Evolutionary conservation across 2,113 vertebrate genomes (phyloP).

Genomic region (Edolisoma coerulescens): DNA sequence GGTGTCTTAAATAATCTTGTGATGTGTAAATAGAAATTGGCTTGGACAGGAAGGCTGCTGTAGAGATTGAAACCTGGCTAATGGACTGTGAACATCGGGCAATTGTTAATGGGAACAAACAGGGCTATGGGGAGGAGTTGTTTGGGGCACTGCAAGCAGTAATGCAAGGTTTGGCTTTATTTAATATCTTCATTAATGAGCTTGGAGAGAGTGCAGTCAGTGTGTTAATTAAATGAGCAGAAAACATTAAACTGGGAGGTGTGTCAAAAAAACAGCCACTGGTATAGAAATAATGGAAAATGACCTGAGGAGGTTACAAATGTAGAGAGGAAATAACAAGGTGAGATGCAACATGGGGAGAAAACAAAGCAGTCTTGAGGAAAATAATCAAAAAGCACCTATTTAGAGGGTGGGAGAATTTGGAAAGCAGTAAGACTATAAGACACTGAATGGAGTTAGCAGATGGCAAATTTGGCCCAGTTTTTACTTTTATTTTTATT

Average conservation of each 20-base stretch:
- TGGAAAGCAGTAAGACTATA: not conserved
- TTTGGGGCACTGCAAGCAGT: constrained; percentile 13
- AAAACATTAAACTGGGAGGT: constrained; percentile 64
- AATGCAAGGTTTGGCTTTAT: constrained; percentile 36
- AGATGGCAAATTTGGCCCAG: constrained; percentile 36
- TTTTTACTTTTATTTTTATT: constrained; percentile 29
- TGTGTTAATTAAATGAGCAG: constrained; percentile 71
- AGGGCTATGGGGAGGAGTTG: not conserved
- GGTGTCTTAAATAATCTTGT: constrained; percentile 24
- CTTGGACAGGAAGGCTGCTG: not conserved
- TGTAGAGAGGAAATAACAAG: constrained; percentile 67
- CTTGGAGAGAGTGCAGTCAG: constrained; percentile 54
- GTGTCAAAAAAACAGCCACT: constrained; percentile 61
- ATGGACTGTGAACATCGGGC: not conserved
- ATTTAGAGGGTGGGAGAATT: not conserved
- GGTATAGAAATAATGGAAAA: constrained; percentile 61
- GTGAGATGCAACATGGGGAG: constrained; percentile 61
- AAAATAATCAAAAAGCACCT: constrained; percentile 15
- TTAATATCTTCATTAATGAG: constrained; percentile 64
- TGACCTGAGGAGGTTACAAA: constrained; percentile 64
- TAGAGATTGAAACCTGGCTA: constrained; percentile 22
- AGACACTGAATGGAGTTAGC: not conserved
- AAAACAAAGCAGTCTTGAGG: constrained; percentile 23
- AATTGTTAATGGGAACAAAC: not conserved
- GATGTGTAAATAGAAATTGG: constrained; percentile 1